Base-by-base conservation (phyloP, 2,113 vertebrate species). In the Oxygymnocypris stewartii region DNA sequence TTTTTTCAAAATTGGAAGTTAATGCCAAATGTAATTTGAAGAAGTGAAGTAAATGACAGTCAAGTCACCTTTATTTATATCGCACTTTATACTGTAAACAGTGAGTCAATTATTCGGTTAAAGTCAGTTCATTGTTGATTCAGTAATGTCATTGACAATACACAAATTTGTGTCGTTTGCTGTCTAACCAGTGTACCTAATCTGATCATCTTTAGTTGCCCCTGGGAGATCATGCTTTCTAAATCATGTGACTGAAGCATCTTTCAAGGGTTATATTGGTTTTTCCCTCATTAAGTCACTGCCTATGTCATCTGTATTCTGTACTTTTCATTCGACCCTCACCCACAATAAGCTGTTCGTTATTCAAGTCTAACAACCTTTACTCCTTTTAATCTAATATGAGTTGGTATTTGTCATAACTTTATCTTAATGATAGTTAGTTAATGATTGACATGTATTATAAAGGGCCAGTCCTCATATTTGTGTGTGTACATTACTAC, bases 361-460 rank as follows among this genome's bases (percentile, higher is more conserved):
- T n/a, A n/a, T 79, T 57, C 28, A 47, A 49, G 14, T 49, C 61
- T 20, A 40, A 80, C 35, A 65, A 65, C 42, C 6, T 67, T 67
- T 67, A 82, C 59, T 18, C 14, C 23, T 65, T 61, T 65, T 63
- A 47, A 42, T 67, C 40, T 81, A 13, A 42, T 4, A 47, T 47
- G 44, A 47, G 51, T 79, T 20, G 57, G 11, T 25, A 4, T 79
- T 40, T 65, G n/a, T 44, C 16, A 40, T 81, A 65, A 81, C 3
- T 18, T n/a, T 67, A 49, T 65, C 37, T 69, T 63, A 40, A 25
- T 63, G 78, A 80, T 20, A 4, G 61, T n/a, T n/a, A 16, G 31
- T 82, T 82, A 51, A 82, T 82, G 16, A 71, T 71, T 82, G 80
- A n/a, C 61, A 12, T 28, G 61, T 16, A 16, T 16, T 51, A 14